phyloP scores from a whole-genome alignment of 30 jellyfish, hydroid and myxozoan genomes.

The Aurelia sp. region DNA sequence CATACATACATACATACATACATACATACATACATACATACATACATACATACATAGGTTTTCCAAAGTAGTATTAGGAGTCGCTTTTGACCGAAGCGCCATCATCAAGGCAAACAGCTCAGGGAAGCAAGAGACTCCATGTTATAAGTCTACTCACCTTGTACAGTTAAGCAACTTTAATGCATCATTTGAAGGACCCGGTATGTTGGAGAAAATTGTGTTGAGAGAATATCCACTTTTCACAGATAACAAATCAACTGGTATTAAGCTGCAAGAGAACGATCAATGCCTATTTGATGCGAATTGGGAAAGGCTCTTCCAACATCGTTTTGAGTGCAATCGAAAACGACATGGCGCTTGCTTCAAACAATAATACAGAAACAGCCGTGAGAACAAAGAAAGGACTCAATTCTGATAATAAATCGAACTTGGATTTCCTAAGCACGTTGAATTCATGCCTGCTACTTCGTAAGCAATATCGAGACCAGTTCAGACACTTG shows the following conservation, averaged over 20 bases:
- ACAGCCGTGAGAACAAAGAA: conserved; percentile 33
- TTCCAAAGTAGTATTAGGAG: too few species aligned
- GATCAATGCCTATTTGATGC: conserved; percentile 35
- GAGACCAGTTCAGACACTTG: conserved; percentile 76
- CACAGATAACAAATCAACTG: conserved; percentile 72
- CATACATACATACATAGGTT: too few species aligned
- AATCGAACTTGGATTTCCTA: conserved; percentile 36
- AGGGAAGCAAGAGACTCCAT: too few species aligned
- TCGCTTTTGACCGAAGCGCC: too few species aligned
- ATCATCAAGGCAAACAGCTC: too few species aligned
- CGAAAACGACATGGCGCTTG: conserved; percentile 33
- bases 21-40: too few species aligned
- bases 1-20: too few species aligned
- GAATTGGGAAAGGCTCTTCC: background rate
- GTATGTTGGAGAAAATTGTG: background rate
- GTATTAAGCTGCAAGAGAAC: conserved; percentile 61
- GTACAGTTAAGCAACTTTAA: too few species aligned
- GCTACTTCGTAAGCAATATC: conserved; percentile 54
- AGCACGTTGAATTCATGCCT: conserved; percentile 49
- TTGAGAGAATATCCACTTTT: background rate
- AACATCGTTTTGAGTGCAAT: conserved; percentile 50
- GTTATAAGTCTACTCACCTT: too few species aligned
- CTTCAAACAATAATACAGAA: background rate
- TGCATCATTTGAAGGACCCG: too few species aligned
- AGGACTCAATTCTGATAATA: conserved; percentile 26